phyloP scores from a whole-genome alignment of 2,113 vertebrate species.

The Periophthalmus modestus region DNA sequence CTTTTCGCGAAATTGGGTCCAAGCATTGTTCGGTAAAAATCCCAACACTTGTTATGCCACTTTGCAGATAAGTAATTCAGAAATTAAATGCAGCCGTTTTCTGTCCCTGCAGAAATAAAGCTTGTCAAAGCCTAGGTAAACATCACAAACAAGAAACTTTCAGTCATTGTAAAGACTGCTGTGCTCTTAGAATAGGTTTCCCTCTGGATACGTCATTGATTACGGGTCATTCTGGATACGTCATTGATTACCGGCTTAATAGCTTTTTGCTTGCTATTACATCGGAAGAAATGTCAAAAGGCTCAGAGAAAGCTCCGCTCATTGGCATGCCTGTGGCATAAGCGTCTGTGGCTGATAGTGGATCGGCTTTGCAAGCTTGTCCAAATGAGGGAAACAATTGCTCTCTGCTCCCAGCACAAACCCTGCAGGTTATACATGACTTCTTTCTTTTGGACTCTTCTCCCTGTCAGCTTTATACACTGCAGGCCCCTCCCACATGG shows the following conservation, averaged over 20 bases:
- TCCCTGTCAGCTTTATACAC: constrained; percentile 39
- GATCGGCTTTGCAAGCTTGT: constrained; percentile 64
- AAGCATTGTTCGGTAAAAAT: constrained; percentile 20
- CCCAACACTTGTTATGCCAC: constrained; percentile 14
- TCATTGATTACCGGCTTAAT: constrained; percentile 73
- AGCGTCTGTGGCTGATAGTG: constrained; percentile 51
- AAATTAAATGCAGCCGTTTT: constrained; percentile 40
- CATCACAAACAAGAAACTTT: constrained; percentile 62
- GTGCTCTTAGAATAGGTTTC: constrained; percentile 47
- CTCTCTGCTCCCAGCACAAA: constrained; percentile 48
- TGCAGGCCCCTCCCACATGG: constrained; percentile 52
- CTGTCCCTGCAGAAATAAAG: constrained; percentile 60
- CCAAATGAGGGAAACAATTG: constrained; percentile 73
- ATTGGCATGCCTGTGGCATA: constrained; percentile 64
- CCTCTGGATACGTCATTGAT: too few species aligned
- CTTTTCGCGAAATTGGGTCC: background rate
- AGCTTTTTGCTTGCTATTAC: constrained; percentile 68
- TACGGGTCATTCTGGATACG: constrained; percentile 56
- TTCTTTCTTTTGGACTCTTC: constrained; percentile 41
- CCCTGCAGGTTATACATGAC: constrained; percentile 41
- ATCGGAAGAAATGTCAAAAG: constrained; percentile 70
- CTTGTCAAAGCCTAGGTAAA: constrained; percentile 41
- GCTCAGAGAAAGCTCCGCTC: constrained; percentile 59
- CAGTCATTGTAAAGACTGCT: constrained; percentile 55
- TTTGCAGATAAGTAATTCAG: constrained; percentile 49